These are phyloP conservation scores for Chelonus formosanus DNA, from an alignment of 2,888 invertebrate genomes.

Conservation along the genomic window DNA sequence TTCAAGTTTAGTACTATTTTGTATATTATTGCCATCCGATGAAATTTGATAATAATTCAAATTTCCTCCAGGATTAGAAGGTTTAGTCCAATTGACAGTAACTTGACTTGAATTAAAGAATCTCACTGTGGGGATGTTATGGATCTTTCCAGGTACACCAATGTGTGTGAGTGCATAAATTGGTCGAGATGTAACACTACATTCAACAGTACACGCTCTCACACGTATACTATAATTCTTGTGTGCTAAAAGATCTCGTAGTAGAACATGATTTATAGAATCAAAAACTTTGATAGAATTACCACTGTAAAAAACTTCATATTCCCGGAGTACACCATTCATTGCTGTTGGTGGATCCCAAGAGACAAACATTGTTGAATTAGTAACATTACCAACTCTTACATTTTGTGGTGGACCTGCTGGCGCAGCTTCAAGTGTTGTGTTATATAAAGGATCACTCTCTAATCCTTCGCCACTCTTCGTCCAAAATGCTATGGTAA, in stretches of 20 bases:
- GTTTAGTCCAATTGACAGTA: slow-evolving; percentile 66
- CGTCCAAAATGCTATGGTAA: slow-evolving; percentile 74
- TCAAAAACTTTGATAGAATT: no score
- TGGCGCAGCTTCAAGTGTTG: slow-evolving; percentile 78
- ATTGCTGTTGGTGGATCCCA: slow-evolving; percentile 76
- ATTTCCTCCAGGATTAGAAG: slow-evolving; percentile 64
- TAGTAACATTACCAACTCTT: slow-evolving; percentile 69
- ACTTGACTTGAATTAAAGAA: slow-evolving; percentile 66
- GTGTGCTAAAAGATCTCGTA: slow-evolving; percentile 69
- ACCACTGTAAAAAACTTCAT: slow-evolving; percentile 69
- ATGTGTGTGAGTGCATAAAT: slow-evolving; percentile 71
- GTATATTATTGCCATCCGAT: slow-evolving; percentile 57
- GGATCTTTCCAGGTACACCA: slow-evolving; percentile 69
- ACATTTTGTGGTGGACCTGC: slow-evolving; percentile 71
- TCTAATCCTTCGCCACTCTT: slow-evolving; percentile 68
- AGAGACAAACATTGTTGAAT: slow-evolving; percentile 71
- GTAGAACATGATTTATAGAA: slow-evolving; percentile 30
- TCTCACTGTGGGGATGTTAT: slow-evolving; percentile 58
- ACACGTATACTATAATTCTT: slow-evolving; percentile 76
- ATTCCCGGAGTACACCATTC: slow-evolving; percentile 79
- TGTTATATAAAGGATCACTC: slow-evolving; percentile 72
- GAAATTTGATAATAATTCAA: slow-evolving; percentile 68
- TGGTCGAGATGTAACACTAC: slow-evolving; percentile 70
- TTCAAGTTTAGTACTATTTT: slow-evolving; percentile 52
- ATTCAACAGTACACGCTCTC: slow-evolving; percentile 76